Evolutionary conservation across 2,113 vertebrate species (phyloP).

Genomic region (Phoxinus phoxinus): DNA sequence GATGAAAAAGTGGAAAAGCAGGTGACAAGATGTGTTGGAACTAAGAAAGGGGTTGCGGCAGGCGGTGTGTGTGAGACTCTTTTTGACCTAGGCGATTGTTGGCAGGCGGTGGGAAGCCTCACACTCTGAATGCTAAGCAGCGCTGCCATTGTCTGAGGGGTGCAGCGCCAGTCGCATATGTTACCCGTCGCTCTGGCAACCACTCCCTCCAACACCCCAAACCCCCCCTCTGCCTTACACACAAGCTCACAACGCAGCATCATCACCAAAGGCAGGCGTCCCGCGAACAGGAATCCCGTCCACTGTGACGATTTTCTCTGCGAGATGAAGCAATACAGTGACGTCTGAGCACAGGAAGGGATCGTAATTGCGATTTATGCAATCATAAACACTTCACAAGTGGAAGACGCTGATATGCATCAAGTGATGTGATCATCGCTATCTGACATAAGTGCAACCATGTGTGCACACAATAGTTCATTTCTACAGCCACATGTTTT

Average conservation of each 20-base stretch:
- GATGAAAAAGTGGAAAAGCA: conserved; percentile 13
- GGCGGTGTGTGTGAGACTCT: conserved; percentile 57
- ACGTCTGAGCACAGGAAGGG: not conserved
- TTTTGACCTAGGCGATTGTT: conserved; percentile 79
- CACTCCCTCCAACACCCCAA: conserved; percentile 65
- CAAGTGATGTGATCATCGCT: not conserved
- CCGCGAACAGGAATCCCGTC: conserved; percentile 5
- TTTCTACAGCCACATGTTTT: not conserved
- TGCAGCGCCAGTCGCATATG: conserved; percentile 74
- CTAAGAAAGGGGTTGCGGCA: conserved; percentile 13
- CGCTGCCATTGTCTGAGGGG: conserved; percentile 75
- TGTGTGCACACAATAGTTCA: conserved; percentile 6
- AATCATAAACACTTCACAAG: conserved; percentile 13
- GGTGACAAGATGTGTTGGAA: conserved; percentile 17
- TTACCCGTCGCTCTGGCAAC: conserved; percentile 75
- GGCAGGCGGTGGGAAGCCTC: conserved; percentile 79
- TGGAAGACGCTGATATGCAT: conserved; percentile 18
- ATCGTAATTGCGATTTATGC: conserved; percentile 1
- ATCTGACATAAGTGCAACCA: conserved; percentile 23
- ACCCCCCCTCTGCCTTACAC: conserved; percentile 20
- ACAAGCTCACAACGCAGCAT: conserved; percentile 42
- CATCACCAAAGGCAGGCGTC: conserved; percentile 14
- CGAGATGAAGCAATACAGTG: not conserved
- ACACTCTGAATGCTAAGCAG: conserved; percentile 80
- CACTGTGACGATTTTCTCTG: not conserved